Evolutionary conservation across 1,140 invertebrate genomes (phyloP).

Genomic region (Microplitis demolitor): DNA sequence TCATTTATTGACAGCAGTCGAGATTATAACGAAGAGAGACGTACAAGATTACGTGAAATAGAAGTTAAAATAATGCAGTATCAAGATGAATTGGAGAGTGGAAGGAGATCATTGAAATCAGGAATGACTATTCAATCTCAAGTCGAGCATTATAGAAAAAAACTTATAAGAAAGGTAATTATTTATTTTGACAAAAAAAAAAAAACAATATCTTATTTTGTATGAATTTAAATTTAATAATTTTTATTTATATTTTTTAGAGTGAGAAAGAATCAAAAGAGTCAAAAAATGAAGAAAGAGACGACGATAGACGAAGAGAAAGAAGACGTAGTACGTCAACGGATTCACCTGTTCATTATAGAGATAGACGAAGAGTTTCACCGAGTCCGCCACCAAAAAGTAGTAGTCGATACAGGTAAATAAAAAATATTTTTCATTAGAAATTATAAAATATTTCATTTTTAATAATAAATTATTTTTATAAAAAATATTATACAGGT

Average conservation of each 20-base stretch:
- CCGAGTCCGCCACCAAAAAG: conserved; percentile 46
- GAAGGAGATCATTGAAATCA: conserved; percentile 75
- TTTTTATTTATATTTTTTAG: conserved; percentile 34
- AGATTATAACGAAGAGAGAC: conserved; percentile 74
- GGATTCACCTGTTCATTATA: conserved; percentile 54
- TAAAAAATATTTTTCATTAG: conserved; percentile 1
- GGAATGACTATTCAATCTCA: conserved; percentile 82
- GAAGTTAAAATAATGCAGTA: conserved; percentile 94
- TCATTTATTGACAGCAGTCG: conserved; percentile 43
- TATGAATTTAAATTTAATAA: not conserved
- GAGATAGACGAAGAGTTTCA: conserved; percentile 50
- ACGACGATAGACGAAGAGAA: conserved; percentile 53
- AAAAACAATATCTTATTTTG: not conserved
- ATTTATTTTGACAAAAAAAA: not conserved
- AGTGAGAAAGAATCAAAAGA: conserved; percentile 57
- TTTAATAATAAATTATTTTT: conserved; percentile 17
- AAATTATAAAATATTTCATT: not conserved
- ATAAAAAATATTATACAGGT: conserved; percentile 39
- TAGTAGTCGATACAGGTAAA: conserved; percentile 50
- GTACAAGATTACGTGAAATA: conserved; percentile 87
- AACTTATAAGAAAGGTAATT: conserved; percentile 81
- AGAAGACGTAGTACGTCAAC: conserved; percentile 55
- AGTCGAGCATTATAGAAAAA: conserved; percentile 89
- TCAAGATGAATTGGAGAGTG: conserved; percentile 93
- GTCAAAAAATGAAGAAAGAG: conserved; percentile 52